Base-by-base conservation (phyloP, 2,113 vertebrate species). In the Pygoscelis adeliae region DNA sequence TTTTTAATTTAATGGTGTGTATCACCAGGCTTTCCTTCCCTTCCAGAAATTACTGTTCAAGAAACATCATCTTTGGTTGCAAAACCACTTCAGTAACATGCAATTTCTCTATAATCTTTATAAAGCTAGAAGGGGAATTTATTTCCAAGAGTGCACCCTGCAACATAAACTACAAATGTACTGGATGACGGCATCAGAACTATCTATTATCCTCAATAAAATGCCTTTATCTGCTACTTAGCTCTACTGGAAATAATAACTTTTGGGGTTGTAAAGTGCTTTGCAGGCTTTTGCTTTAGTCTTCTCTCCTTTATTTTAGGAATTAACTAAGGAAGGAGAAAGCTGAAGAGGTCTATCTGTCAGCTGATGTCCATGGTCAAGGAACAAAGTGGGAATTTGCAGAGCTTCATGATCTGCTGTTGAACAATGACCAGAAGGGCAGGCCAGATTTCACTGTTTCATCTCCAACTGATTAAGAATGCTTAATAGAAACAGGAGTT, bases 151-250 rank as follows among this genome's bases (percentile, higher is more conserved):
- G 58, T 7, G 29, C 14, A 66, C 10, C 32, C 58, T 80, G 91
- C 16, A 91, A 91, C 47, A 61, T 56, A 77, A 61, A 80, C 65
- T 71, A 83, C 81, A 87, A 74, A 63, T 53, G 62, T 70, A 76
- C 46, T 50, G 50, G 70, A 93, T 91, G 93, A 88, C 81, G 94
- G 81, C 87, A 73, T 53, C 44, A 80, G 47, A 95, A 88, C 20
- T 46, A 70, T 66, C 67, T 90, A 91, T 94, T 88, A 95, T 91
- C 62, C 50, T 80, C 84, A 78, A 86, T 61, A 90, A 96, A 95
- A 88, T n/a, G 44, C 38, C 76, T 95, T 92, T 93, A 90, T 87
- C 87, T 96, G 42, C 56, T 93, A 83, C 82, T 96, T 93, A 90
- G n/a, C 58, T 93, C 58, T 70, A 74, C 62, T 66, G 74, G 67